These are phyloP conservation scores for Heliocidaris erythrogramma DNA, from an alignment of 35 echinoderm and acorn worm species.

Conservation along the genomic window DNA sequence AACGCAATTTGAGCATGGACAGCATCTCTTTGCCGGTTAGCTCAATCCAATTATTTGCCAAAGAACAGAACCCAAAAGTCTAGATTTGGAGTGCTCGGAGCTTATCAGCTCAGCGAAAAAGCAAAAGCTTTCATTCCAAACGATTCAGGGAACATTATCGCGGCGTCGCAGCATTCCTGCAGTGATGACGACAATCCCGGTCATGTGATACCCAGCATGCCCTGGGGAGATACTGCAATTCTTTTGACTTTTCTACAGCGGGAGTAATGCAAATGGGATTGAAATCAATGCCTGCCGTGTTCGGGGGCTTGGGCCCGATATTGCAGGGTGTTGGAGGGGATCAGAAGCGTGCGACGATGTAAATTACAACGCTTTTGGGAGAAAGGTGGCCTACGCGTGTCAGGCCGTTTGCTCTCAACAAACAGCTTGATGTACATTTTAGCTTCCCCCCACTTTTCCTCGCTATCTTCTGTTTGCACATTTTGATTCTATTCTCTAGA, in stretches of 20 bases:
- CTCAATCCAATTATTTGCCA: not conserved
- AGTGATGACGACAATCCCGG: conserved; percentile 33
- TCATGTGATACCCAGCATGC: conserved; percentile 35
- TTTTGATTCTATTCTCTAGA: not conserved
- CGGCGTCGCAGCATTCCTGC: conserved; percentile 15
- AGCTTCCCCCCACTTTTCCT: not conserved
- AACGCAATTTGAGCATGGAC: not conserved
- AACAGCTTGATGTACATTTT: not conserved
- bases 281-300: conserved; percentile 15
- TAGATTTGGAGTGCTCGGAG: not conserved
- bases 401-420: not conserved
- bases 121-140: conserved; percentile 25
- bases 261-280: conserved; percentile 30
- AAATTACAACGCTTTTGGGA: too few species aligned
- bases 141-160: conserved; percentile 39
- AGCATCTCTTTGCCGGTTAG: not conserved
- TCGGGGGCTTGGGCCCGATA: not conserved
- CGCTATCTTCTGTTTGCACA: not conserved
- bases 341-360: not conserved
- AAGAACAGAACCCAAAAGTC: conserved; percentile 3
- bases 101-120: not conserved
- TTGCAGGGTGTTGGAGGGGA: conserved; percentile 1
- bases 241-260: conserved; percentile 22
- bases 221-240: conserved; percentile 28
- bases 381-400: not conserved